phyloP scores from a whole-genome alignment of 1,140 invertebrate genomes.

The Chrysomallon squamiferum region DNA sequence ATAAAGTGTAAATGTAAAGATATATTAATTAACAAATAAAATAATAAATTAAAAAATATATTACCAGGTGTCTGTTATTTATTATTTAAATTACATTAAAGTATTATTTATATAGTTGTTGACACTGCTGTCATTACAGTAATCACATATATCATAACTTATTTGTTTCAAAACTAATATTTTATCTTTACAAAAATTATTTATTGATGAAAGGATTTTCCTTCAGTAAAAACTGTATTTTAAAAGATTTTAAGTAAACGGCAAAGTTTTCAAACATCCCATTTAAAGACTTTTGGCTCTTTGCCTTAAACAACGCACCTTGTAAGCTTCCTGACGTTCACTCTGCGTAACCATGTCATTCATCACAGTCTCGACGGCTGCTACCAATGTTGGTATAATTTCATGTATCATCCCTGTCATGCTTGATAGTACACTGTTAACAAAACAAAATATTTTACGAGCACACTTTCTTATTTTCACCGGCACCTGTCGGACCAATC shows the following conservation, averaged over 20 bases:
- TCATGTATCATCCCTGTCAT: neutral
- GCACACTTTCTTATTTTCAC: no score
- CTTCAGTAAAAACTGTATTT: no score
- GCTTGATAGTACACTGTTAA: neutral
- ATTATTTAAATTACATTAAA: neutral
- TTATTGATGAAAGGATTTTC: no score
- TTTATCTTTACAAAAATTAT: no score
- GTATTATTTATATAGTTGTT: neutral
- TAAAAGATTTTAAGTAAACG: no score
- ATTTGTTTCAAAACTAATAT: no score
- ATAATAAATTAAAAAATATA: neutral
- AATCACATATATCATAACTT: no score
- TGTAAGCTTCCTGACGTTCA: constrained; percentile 31
- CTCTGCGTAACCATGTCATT: constrained; percentile 21
- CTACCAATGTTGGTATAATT: constrained; percentile 23
- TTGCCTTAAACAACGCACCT: constrained; percentile 18
- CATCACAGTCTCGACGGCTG: constrained; percentile 38
- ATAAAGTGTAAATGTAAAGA: neutral
- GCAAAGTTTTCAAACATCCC: neutral
- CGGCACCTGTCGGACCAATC: no score
- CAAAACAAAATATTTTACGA: neutral
- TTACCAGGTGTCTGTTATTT: neutral
- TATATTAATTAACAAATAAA: neutral
- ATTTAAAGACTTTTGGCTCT: neutral
- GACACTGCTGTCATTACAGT: neutral